Percentiles rank a stretch among this genome's conserved stretches.
Evolutionary conservation across 1,140 invertebrate genomes (phyloP).

Genomic region (Microplitis mediator): DNA sequence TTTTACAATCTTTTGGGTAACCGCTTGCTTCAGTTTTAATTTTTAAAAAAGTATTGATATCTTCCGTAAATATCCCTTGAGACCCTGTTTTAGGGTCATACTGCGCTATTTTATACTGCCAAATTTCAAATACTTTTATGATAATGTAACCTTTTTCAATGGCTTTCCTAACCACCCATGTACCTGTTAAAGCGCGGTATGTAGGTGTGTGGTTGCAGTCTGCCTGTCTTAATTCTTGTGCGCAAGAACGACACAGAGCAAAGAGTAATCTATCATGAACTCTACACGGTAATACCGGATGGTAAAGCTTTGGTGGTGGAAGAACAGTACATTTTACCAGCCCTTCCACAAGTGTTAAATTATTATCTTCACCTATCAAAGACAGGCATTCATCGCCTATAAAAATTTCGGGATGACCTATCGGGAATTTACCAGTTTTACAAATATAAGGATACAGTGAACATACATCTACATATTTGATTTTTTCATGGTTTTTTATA

Average conservation of each 20-base stretch:
- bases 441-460: constrained; percentile 49
- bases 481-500: constrained; percentile 41
- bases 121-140: too few relatives aligned
- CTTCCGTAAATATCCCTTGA: too few relatives aligned
- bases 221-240: constrained; percentile 4
- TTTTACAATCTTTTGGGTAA: constrained; percentile 38
- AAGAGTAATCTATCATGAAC: constrained; percentile 31
- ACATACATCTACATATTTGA: constrained; percentile 50
- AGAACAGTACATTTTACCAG: constrained; percentile 37
- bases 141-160: too few relatives aligned
- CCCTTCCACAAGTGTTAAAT: constrained; percentile 31
- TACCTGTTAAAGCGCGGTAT: constrained; percentile 45
- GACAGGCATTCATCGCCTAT: constrained; percentile 37
- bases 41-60: constrained; percentile 46
- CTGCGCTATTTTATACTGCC: too few relatives aligned
- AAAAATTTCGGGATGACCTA: constrained; percentile 43
- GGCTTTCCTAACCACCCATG: constrained; percentile 51
- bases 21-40: constrained; percentile 43
- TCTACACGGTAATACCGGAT: constrained; percentile 32
- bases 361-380: constrained; percentile 2
- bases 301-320: constrained; percentile 32
- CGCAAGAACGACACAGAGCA: constrained; percentile 33
- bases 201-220: constrained; percentile 39
- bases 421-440: constrained; percentile 46
- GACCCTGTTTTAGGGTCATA: too few relatives aligned